Evolutionary conservation across 2,888 invertebrate genomes (phyloP).

Genomic region (Brachylomia viminalis): DNA sequence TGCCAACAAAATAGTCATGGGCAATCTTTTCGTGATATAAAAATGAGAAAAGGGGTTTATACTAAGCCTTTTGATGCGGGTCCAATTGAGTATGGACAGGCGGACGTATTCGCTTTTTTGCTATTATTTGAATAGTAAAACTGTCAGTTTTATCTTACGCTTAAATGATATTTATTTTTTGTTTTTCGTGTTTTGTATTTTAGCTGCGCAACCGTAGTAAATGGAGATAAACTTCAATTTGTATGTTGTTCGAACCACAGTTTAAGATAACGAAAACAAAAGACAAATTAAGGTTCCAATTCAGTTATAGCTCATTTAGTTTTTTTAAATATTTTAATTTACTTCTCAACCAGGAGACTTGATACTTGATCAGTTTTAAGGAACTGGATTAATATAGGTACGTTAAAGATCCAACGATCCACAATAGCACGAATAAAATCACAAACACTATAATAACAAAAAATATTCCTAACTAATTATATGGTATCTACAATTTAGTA

Average conservation of each 20-base stretch:
- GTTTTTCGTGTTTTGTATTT: constrained; percentile 71
- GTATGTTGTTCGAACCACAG: neutral
- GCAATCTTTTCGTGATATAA: constrained; percentile 87
- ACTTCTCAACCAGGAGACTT: neutral
- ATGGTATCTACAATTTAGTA: constrained; percentile 73
- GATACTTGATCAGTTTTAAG: neutral
- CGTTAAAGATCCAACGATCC: neutral
- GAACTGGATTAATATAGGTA: neutral
- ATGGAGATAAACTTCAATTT: constrained; percentile 36
- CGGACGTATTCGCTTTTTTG: constrained; percentile 87
- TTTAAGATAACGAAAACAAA: neutral
- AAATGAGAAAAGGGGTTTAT: constrained; percentile 88
- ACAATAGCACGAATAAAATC: neutral
- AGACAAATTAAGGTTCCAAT: neutral
- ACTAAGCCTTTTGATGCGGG: constrained; percentile 89
- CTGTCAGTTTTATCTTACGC: constrained; percentile 83
- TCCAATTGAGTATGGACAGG: constrained; percentile 88
- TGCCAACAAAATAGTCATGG: constrained; percentile 87
- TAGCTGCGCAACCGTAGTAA: constrained; percentile 57
- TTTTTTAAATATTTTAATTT: neutral
- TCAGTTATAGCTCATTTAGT: neutral
- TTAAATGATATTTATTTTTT: constrained; percentile 85
- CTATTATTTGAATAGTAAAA: constrained; percentile 88
- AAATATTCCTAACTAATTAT: constrained; percentile 80
- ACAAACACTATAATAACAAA: neutral